Evolutionary conservation across 2,888 invertebrate species (phyloP).

Genomic region (Standfussiana lucernea): DNA sequence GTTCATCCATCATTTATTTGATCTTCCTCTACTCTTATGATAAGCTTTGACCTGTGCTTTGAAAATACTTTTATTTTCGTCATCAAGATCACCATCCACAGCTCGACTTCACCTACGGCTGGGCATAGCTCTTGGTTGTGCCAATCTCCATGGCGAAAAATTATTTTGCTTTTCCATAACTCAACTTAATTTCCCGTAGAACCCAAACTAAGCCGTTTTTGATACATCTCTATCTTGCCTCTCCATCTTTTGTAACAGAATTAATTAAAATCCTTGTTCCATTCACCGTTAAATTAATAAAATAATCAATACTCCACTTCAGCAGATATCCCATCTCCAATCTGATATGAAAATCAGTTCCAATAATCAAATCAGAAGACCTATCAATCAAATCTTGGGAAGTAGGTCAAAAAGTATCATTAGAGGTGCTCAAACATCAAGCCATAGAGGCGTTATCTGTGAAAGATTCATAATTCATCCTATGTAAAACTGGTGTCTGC

Average conservation of each 20-base stretch:
- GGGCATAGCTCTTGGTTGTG: not conserved
- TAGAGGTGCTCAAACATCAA: slow-evolving; percentile 49
- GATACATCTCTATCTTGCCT: not conserved
- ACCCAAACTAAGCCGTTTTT: not conserved
- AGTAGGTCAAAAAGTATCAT: slow-evolving; percentile 52
- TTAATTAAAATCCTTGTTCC: not conserved
- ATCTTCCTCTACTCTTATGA: not conserved
- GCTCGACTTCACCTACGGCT: not conserved
- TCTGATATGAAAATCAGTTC: slow-evolving; percentile 19
- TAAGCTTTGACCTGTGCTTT: not conserved
- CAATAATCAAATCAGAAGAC: slow-evolving; percentile 38
- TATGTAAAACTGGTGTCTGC: slow-evolving; percentile 69
- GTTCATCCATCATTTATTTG: not conserved
- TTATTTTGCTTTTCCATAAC: not conserved
- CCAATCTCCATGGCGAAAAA: not conserved
- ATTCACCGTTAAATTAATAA: not conserved
- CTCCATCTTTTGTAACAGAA: not conserved
- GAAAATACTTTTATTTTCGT: not conserved
- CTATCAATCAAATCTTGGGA: slow-evolving; percentile 51
- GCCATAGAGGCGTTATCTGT: slow-evolving; percentile 40
- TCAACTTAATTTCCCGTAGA: not conserved
- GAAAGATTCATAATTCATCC: slow-evolving; percentile 64
- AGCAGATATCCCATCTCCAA: not conserved
- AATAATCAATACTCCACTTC: not conserved
- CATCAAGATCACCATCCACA: not conserved